Conservation (phyloP, 2,797 vertebrate genomes). For the Alauda arvensis region DNA sequence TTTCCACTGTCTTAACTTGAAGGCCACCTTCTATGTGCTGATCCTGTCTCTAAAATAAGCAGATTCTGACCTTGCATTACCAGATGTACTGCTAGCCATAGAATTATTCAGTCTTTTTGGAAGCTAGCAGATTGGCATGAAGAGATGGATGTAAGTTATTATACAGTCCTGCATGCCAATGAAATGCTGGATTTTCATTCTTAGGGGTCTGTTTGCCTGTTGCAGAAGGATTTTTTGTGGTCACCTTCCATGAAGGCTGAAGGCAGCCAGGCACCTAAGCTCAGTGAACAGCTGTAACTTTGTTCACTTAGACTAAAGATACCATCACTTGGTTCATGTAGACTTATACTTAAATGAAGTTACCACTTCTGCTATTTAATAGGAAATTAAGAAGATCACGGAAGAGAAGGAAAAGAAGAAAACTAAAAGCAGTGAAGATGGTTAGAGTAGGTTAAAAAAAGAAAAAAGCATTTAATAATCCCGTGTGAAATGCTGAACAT, state of each 20-base stretch:
- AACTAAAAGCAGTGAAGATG: background rate
- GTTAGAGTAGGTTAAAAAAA: background rate
- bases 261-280: background rate
- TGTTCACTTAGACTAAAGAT: background rate
- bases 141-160: background rate
- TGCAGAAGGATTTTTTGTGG: background rate
- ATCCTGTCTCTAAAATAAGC: background rate
- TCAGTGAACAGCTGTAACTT: background rate
- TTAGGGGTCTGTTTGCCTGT: background rate
- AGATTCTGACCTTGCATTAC: background rate
- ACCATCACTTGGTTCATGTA: background rate
- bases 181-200: background rate
- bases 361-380: background rate
- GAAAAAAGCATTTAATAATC: background rate
- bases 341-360: background rate
- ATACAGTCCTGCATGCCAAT: background rate
- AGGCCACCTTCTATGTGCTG: background rate
- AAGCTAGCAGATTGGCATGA: background rate
- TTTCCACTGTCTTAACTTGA: background rate
- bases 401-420: background rate
- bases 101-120: background rate
- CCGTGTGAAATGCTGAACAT: background rate
- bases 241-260: background rate
- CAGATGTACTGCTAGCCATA: background rate
- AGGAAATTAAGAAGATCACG: background rate